phyloP scores from a whole-genome alignment of 2,888 invertebrate species.

The Platycnemis pennipes region DNA sequence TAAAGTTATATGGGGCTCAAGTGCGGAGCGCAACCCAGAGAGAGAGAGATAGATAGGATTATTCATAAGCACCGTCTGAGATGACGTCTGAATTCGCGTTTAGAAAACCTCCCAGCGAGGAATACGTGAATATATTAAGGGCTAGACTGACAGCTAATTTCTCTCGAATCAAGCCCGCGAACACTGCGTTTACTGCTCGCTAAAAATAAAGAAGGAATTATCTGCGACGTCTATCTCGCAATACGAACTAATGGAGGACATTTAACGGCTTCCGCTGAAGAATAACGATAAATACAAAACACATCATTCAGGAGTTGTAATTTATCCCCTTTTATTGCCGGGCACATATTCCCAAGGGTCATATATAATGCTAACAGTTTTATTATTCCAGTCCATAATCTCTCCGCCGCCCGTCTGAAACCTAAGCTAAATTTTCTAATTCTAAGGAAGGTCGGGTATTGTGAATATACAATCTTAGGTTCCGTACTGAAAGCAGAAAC shows the following conservation, averaged over 20 bases:
- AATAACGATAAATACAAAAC: not conserved
- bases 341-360: not conserved
- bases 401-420: no score
- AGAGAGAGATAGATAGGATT: not conserved
- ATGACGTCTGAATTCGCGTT: not conserved
- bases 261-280: not conserved
- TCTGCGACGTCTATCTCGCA: not conserved
- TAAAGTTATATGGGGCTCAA: conserved; percentile 19
- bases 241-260: not conserved
- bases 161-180: not conserved
- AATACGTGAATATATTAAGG: not conserved
- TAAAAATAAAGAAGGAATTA: not conserved
- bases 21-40: not conserved
- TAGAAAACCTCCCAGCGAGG: not conserved
- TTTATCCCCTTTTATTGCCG: not conserved
- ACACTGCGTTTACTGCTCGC: not conserved
- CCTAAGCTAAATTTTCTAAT: no score
- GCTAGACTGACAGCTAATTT: not conserved
- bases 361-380: not conserved
- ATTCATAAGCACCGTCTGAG: not conserved
- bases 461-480: no score
- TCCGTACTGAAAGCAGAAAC: no score
- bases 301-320: not conserved
- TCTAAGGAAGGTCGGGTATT: no score
- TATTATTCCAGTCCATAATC: not conserved